A percentile compares a stretch with the other conserved stretches of the same genome.
These are phyloP conservation scores for Cephalopachus bancanus DNA, from an alignment of 2,797 vertebrate species.

Conservation along the genomic window DNA sequence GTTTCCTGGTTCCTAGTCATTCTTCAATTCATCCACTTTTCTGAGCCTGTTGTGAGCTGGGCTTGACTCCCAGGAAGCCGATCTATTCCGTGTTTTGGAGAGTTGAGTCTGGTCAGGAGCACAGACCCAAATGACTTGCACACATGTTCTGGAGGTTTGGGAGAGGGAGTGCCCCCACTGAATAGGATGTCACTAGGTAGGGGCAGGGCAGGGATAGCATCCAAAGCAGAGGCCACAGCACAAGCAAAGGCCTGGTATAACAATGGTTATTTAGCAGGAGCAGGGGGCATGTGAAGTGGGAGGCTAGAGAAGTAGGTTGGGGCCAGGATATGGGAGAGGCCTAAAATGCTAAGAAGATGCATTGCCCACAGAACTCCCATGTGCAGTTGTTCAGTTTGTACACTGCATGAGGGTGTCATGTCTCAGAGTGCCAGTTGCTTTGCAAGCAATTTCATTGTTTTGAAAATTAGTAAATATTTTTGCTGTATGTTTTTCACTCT, in stretches of 20 bases:
- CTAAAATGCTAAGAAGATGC: neutral
- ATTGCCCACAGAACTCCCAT: neutral
- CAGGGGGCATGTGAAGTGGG: neutral
- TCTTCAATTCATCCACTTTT: neutral
- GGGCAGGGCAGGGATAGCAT: neutral
- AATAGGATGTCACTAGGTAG: neutral
- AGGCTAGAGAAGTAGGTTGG: neutral
- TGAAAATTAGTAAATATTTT: conserved; percentile 50
- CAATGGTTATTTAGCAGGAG: neutral
- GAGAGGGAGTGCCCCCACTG: neutral
- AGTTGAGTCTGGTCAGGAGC: neutral
- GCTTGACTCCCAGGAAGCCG: neutral
- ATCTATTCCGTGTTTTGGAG: neutral
- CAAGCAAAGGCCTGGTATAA: neutral
- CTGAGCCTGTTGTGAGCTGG: neutral
- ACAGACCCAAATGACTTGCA: neutral
- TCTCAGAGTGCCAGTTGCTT: neutral
- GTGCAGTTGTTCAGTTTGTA: neutral
- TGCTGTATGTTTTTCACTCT: conserved; percentile 25
- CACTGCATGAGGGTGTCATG: neutral
- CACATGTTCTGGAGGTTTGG: neutral
- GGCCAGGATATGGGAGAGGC: neutral
- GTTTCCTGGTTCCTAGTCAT: neutral
- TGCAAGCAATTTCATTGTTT: conserved; percentile 9
- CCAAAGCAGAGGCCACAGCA: neutral